A percentile compares a stretch with the other conserved stretches of the same genome.
Evolutionary conservation across 2,888 invertebrate genomes (phyloP).

Genomic region (Ametastegia equiseti): DNA sequence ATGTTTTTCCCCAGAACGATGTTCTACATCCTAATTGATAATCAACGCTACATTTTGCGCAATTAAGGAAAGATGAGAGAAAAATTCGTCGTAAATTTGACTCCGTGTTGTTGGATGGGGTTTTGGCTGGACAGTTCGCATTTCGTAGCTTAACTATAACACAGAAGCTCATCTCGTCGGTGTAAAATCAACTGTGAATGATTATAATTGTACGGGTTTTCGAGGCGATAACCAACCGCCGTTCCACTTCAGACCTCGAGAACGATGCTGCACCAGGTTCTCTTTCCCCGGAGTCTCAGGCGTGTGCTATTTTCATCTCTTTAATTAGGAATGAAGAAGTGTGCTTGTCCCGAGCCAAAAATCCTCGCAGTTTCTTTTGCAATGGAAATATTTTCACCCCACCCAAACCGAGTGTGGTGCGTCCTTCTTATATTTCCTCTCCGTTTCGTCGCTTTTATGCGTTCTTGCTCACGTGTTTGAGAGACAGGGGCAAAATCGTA

Average conservation of each 20-base stretch:
- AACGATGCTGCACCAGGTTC: neutral
- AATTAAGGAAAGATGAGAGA: no score
- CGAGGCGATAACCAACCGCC: slow-evolving; percentile 4
- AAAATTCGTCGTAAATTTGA: no score
- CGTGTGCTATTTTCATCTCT: slow-evolving; percentile 45
- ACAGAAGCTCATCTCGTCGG: neutral
- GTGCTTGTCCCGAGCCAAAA: slow-evolving; percentile 41
- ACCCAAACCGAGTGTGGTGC: neutral
- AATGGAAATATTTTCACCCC: slow-evolving; percentile 38
- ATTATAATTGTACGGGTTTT: neutral
- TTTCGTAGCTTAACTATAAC: neutral
- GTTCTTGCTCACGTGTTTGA: no score
- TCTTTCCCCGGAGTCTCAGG: neutral
- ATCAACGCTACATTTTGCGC: no score
- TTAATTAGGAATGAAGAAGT: slow-evolving; percentile 48
- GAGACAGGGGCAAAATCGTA: no score
- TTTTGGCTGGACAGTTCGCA: neutral
- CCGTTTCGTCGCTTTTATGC: neutral
- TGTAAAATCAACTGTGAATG: neutral
- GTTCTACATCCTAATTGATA: no score
- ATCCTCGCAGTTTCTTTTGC: slow-evolving; percentile 43
- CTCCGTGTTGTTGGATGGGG: neutral
- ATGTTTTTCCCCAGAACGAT: no score
- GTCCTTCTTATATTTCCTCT: slow-evolving; percentile 18
- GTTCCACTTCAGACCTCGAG: neutral